These are phyloP conservation scores for Aphidoletes aphidimyza DNA, from an alignment of 2,888 invertebrate genomes.

Conservation along the genomic window DNA sequence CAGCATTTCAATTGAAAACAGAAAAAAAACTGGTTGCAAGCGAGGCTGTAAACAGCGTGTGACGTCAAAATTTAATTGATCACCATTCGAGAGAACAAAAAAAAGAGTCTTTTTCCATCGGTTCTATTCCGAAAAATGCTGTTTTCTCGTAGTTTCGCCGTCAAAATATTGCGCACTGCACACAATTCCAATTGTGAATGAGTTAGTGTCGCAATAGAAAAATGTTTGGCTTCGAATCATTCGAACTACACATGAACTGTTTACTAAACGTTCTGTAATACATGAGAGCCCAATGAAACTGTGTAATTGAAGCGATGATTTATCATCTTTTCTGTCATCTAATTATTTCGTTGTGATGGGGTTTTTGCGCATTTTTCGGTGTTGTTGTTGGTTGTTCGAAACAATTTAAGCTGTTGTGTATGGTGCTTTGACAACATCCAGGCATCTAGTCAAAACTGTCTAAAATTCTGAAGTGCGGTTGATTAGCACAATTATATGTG, in stretches of 20 bases:
- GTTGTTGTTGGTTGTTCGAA: background rate
- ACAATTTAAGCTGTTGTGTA: background rate
- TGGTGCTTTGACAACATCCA: background rate
- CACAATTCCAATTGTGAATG: background rate
- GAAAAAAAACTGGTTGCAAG: too few species aligned
- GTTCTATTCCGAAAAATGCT: too few species aligned
- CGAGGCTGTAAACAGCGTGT: background rate
- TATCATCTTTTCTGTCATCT: background rate
- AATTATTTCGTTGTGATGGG: slow-evolving; percentile 21
- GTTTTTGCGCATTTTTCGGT: slow-evolving; percentile 9
- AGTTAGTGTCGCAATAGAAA: background rate
- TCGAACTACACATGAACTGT: too few species aligned
- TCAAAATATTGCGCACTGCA: too few species aligned
- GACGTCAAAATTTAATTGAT: slow-evolving; percentile 43
- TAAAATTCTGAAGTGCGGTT: slow-evolving; percentile 1
- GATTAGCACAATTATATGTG: slow-evolving; percentile 31
- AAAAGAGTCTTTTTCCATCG: too few species aligned
- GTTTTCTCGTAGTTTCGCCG: too few species aligned
- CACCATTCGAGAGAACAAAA: slow-evolving; percentile 42
- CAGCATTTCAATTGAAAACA: too few species aligned
- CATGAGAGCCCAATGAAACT: too few species aligned
- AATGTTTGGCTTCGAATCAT: too few species aligned
- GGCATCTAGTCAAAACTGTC: background rate
- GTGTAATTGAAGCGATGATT: slow-evolving; percentile 23
- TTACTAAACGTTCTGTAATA: too few species aligned